Evolutionary conservation across 2,113 vertebrate genomes (phyloP).

Genomic region (Lanius collurio): DNA sequence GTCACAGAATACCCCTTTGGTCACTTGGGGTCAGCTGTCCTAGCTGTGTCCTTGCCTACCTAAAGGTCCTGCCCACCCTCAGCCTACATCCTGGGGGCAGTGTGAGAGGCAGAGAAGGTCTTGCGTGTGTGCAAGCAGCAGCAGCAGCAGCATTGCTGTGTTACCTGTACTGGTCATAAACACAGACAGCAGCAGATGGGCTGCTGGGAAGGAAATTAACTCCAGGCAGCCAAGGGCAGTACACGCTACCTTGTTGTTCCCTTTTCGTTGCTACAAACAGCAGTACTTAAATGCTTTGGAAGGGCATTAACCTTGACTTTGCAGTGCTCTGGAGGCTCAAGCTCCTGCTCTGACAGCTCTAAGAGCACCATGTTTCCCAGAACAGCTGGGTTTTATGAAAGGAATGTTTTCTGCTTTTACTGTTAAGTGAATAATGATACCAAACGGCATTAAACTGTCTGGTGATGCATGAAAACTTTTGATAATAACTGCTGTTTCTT

Average conservation of each 20-base stretch:
- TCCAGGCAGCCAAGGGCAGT: neutral
- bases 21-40: neutral
- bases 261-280: neutral
- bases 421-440: neutral
- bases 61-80: neutral
- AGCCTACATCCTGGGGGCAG: rapidly evolving
- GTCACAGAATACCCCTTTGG: neutral
- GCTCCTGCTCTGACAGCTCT: neutral
- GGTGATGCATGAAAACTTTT: neutral
- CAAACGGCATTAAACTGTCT: neutral
- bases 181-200: neutral
- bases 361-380: neutral
- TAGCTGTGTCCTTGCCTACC: neutral
- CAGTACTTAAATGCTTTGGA: neutral
- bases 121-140: neutral
- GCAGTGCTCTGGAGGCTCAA: neutral
- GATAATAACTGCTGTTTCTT: neutral
- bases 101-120: neutral
- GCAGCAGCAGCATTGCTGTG: neutral
- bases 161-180: neutral
- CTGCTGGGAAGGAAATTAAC: neutral
- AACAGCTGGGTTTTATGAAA: neutral
- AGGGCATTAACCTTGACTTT: neutral
- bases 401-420: neutral
- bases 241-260: neutral